phyloP scores from a whole-genome alignment of 2,797 vertebrate genomes.

The Myotis pilosus region DNA sequence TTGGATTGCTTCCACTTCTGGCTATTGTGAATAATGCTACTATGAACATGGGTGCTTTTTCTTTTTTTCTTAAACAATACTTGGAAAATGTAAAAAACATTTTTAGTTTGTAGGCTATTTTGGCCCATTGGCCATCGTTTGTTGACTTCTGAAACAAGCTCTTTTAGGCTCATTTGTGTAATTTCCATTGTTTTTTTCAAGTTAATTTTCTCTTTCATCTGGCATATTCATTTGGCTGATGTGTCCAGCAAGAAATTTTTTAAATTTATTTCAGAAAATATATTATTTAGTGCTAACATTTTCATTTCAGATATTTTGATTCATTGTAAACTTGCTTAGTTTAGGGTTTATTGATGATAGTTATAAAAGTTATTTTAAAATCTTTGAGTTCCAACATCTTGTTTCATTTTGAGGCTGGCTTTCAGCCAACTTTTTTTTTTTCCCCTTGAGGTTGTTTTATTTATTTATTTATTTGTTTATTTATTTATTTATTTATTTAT shows the following conservation, averaged over 20 bases:
- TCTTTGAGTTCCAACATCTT: background rate
- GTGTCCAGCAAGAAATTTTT: background rate
- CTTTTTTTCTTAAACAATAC: background rate
- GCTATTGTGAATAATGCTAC: background rate
- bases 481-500: background rate
- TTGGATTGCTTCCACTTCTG: background rate
- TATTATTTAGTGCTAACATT: background rate
- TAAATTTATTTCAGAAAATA: background rate
- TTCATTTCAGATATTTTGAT: background rate
- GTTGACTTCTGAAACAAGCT: background rate
- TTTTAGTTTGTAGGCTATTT: background rate
- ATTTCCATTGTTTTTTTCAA: background rate
- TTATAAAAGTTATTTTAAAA: background rate
- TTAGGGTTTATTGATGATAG: background rate
- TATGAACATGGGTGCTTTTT: background rate
- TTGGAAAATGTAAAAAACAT: background rate
- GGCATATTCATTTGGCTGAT: background rate
- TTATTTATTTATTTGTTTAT: background rate
- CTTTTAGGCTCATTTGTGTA: background rate
- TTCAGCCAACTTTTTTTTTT: background rate
- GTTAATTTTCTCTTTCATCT: background rate
- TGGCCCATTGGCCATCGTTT: background rate
- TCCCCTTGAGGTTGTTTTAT: background rate
- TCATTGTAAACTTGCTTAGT: background rate
- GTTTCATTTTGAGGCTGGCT: background rate